Percentiles rank a stretch among this genome's conserved stretches.
Conservation (phyloP, 2,113 vertebrate species). For the Megaceryle torquata region DNA sequence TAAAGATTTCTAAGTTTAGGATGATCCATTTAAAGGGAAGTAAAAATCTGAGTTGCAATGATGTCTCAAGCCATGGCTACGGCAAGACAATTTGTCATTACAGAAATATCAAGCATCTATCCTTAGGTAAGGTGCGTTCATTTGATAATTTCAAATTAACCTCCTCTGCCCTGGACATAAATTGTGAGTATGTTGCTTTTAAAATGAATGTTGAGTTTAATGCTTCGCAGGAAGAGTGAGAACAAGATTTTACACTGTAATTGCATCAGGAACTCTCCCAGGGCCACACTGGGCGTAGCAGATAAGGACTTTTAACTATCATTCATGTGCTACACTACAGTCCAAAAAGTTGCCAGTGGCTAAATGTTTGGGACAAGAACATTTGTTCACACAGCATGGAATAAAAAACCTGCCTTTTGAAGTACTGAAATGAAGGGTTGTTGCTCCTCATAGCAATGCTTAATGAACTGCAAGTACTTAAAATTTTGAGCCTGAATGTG, state of each 20-base stretch:
- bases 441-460: not conserved
- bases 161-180: not conserved
- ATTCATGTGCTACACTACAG: not conserved
- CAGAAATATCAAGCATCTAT: not conserved
- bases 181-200: not conserved
- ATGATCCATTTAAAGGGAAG: not conserved
- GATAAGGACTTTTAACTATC: not conserved
- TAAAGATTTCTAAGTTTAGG: not conserved
- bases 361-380: not conserved
- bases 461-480: not conserved
- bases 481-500: not conserved
- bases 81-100: not conserved
- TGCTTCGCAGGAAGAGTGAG: not conserved
- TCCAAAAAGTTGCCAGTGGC: not conserved
- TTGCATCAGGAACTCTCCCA: not conserved
- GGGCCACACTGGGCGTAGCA: not conserved
- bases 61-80: not conserved
- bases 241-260: not conserved
- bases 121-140: not conserved
- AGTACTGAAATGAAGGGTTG: not conserved
- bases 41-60: not conserved
- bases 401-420: not conserved
- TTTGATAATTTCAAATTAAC: constrained; percentile 4
- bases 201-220: not conserved
- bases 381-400: not conserved